phyloP scores from a whole-genome alignment of 1,140 invertebrate species.

The Liolophura sinensis region DNA sequence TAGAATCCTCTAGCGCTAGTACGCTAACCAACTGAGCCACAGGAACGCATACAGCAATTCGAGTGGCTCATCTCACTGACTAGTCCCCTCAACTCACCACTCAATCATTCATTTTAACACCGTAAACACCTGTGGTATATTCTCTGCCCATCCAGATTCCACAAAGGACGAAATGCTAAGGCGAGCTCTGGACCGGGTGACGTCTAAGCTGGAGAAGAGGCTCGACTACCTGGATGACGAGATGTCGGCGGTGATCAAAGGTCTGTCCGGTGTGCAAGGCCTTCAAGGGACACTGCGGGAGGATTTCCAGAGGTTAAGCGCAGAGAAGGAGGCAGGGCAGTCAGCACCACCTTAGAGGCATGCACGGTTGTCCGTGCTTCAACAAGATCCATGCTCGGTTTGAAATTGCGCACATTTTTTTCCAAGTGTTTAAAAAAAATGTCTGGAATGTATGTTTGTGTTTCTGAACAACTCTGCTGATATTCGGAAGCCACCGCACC shows the following conservation, averaged over 20 bases:
- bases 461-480: no score
- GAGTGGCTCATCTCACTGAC: background rate
- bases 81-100: background rate
- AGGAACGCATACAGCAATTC: background rate
- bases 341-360: no score
- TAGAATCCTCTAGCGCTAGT: background rate
- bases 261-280: constrained; percentile 20
- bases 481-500: no score
- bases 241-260: constrained; percentile 14
- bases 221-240: constrained; percentile 24
- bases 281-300: no score
- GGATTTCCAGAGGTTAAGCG: no score
- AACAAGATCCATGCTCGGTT: no score
- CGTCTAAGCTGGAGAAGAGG: constrained; percentile 27
- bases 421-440: no score
- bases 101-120: background rate
- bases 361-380: no score
- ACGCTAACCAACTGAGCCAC: background rate
- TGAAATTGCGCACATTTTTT: no score
- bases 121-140: background rate
- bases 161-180: constrained; percentile 30
- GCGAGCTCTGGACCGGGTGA: constrained; percentile 27
- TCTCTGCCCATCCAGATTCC: constrained; percentile 21
- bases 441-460: no score
- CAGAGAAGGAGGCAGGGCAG: no score